These are phyloP conservation scores for Fistularia commersonii DNA, from an alignment of 2,797 vertebrate genomes.

Conservation along the genomic window DNA sequence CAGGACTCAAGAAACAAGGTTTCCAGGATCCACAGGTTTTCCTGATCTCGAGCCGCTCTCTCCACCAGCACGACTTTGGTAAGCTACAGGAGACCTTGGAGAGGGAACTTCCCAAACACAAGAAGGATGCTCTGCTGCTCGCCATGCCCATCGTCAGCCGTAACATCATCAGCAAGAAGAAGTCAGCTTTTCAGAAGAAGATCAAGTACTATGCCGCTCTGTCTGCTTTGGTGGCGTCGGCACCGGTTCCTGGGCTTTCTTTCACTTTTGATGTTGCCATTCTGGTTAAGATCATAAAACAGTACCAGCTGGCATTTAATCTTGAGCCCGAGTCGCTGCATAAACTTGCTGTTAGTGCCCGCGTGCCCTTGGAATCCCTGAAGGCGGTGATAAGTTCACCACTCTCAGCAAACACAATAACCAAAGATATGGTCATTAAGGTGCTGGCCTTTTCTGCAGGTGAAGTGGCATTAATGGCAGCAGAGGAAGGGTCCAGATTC, in stretches of 20 bases:
- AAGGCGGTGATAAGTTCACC: neutral
- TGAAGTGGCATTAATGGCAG: accelerated
- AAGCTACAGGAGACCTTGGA: constrained; percentile 8
- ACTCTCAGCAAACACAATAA: neutral
- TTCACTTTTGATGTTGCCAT: accelerated
- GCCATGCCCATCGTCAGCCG: constrained; percentile 6
- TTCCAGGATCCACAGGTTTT: constrained; percentile 59
- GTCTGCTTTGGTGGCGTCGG: neutral
- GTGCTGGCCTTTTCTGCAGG: accelerated
- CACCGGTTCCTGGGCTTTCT: constrained; percentile 6
- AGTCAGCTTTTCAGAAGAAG: neutral
- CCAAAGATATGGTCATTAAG: accelerated
- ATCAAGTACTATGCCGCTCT: accelerated
- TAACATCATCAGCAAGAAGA: constrained; percentile 18
- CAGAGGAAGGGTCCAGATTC: neutral
- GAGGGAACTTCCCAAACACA: constrained; percentile 16
- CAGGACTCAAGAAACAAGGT: constrained; percentile 15
- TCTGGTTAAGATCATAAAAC: accelerated
- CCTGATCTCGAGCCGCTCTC: constrained; percentile 59
- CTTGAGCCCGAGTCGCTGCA: neutral
- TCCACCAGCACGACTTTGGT: constrained; percentile 58
- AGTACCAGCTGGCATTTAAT: neutral
- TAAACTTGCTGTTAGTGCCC: neutral
- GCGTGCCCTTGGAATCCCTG: neutral
- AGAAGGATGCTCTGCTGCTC: constrained; percentile 4